A percentile compares a stretch with the other conserved stretches of the same genome.
These are phyloP conservation scores for Rachycentron canadum DNA, from an alignment of 2,797 vertebrate genomes.

Conservation along the genomic window DNA sequence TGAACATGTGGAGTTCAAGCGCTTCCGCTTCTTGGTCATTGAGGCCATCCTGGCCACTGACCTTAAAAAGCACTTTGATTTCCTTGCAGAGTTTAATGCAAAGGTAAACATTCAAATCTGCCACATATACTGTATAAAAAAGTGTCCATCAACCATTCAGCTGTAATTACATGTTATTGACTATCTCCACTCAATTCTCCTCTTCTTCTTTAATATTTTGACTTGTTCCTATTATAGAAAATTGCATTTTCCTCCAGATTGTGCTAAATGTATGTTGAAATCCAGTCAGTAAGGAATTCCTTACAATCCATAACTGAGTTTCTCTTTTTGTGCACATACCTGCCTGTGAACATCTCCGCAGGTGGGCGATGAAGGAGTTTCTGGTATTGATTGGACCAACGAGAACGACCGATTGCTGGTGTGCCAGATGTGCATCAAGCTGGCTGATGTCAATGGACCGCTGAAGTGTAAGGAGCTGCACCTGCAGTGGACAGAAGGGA, in stretches of 20 bases:
- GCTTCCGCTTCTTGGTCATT: constrained; percentile 98
- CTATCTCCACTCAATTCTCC: not conserved
- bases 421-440: constrained; percentile 99
- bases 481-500: constrained; percentile 97
- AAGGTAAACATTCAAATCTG: constrained; percentile 86
- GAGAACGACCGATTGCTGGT: constrained; percentile 97
- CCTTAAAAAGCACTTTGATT: constrained; percentile 99
- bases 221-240: not conserved
- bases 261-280: not conserved
- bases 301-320: constrained; percentile 1
- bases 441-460: constrained; percentile 97
- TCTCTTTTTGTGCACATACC: not conserved
- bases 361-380: constrained; percentile 93
- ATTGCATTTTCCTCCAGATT: not conserved
- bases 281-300: too few species aligned
- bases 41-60: constrained; percentile 98
- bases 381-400: constrained; percentile 95
- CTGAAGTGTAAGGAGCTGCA: constrained; percentile 96
- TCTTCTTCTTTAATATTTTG: not conserved
- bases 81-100: constrained; percentile 96
- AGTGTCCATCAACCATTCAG: not conserved
- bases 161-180: not conserved
- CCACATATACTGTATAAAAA: not conserved
- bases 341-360: constrained; percentile 60
- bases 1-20: constrained; percentile 97